A percentile compares a stretch with the other conserved stretches of the same genome.
These are phyloP conservation scores for Cerceris rybyensis DNA, from an alignment of 2,888 invertebrate species.

Conservation along the genomic window DNA sequence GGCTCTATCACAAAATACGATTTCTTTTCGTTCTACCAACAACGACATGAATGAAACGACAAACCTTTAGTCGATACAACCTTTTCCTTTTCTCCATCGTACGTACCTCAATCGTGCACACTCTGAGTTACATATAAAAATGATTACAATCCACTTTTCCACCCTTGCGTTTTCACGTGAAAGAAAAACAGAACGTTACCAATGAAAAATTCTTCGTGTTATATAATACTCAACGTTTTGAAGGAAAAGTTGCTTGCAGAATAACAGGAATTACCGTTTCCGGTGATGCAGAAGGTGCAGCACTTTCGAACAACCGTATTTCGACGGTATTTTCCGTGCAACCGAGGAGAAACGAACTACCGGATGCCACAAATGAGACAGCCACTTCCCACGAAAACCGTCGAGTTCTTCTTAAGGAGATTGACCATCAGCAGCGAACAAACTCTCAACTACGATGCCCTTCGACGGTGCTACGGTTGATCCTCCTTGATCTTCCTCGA, in stretches of 20 bases:
- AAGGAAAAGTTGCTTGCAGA: slow-evolving; percentile 43
- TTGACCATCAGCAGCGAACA: slow-evolving; percentile 47
- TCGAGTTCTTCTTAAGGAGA: slow-evolving; percentile 52
- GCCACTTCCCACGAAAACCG: slow-evolving; percentile 38
- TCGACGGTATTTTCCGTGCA: slow-evolving; percentile 48
- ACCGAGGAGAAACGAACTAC: slow-evolving; percentile 40
- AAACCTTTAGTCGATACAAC: too few species aligned
- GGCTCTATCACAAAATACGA: slow-evolving; percentile 1
- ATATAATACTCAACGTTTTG: slow-evolving; percentile 5
- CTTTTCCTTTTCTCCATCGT: too few species aligned
- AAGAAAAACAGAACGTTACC: slow-evolving; percentile 18
- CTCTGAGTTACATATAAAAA: too few species aligned
- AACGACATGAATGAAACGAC: background rate
- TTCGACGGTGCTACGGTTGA: slow-evolving; percentile 33
- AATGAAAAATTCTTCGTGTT: slow-evolving; percentile 47
- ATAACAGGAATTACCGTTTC: slow-evolving; percentile 33
- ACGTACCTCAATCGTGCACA: too few species aligned
- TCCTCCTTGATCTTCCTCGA: slow-evolving; percentile 22
- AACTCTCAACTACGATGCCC: slow-evolving; percentile 35
- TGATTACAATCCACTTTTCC: too few species aligned
- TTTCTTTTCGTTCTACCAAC: slow-evolving; percentile 3
- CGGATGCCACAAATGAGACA: slow-evolving; percentile 61
- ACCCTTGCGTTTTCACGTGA: slow-evolving; percentile 8
- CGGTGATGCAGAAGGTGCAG: slow-evolving; percentile 18
- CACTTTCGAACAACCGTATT: slow-evolving; percentile 53